Base-by-base conservation (phyloP, 2,888 invertebrate species). In the Norana najaformis region DNA sequence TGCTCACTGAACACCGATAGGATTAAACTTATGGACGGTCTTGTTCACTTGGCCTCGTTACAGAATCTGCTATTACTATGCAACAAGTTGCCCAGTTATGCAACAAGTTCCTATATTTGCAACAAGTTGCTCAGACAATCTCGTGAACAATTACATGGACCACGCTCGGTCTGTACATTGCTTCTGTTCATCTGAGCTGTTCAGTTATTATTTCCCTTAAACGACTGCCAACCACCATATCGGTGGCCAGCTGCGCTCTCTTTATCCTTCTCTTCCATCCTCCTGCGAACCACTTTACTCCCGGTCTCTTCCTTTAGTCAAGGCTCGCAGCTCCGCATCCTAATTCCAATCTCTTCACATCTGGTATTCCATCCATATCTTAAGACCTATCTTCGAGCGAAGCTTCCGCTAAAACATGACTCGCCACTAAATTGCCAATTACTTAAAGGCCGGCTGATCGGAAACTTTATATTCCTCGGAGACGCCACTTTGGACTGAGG, bases 351-450 rank as follows among this genome's bases (percentile, higher is more conserved):
- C 69, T 69, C 69, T 69, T 30, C 69, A 11, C 69, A n/a, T 69
- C n/a, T 0, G 5, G 11, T 69, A 53, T 23, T 69, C 69, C 11
- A n/a, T n/a, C 69, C 69, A n/a, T 69, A n/a, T 53, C 53, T 14
- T 69, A 69, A 69, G n/a, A 30, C n/a, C 69, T n/a, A 16, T 8
- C 69, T 30, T 13, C 69, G 13, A 11, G n/a, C 23, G 53, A 53
- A 30, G 30, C 53, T 30, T 23, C 30, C 53, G 53, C 69, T 8
- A 69, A 69, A 69, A 69, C 69, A 69, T n/a, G 69, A n/a, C 69
- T n/a, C 69, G 69, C 69, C 69, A 69, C 69, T n/a, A 69, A 69
- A 69, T 69, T 69, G 69, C 69, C 69, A 69, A 69, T 69, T 69
- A 69, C 69, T 69, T 69, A 69, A n/a, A 69, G 69, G 69, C n/a